Evolutionary conservation across 2,888 invertebrate genomes (phyloP), one percentile per base, ranked within the genome.

Genomic region (Cheiracanthium punctorium): DNA sequence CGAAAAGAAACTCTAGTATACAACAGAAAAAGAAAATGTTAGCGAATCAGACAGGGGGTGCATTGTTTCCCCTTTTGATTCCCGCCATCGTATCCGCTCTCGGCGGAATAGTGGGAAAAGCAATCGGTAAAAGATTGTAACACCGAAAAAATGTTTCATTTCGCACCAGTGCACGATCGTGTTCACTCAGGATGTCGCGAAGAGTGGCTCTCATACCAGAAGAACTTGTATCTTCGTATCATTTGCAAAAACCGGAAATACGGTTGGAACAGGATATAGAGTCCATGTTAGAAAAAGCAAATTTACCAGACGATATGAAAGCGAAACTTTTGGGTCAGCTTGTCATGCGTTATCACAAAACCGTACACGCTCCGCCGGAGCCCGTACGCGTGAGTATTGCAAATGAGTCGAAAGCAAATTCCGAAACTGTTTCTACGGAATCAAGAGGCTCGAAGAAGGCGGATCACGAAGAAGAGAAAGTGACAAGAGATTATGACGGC

Each of bases 241-340:
- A 41, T 41, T 20, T 48, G 8, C 75, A 76, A 30, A 71, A 69
- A 30, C 76, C 76, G 33, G 75, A 82, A 82, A 32, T 65, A 28
- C n/a, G 79, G 41, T 28, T 72, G 7, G 75, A 80, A 14, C 29
- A 77, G 5, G 76, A 71, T 33, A 75, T 82, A 17, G 52, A 12
- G 2, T 37, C 37, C 24, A 41, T 82, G 17, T 48, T 82, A 10
- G 77, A 82, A 4, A 37, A 64, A 10, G 41, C 69, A 17, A 69
- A 75, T 12, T 17, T 82, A 14, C 43, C 82, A 0, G 82, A 82
- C n/a, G 82, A 82, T 29, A 58, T 76, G 41, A 82, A 82, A 24
- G 71, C 70, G 1, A 82, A 82, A 48, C 10, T 82, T 14, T 43
- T 82, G 12, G 24, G 82, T 17, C 82, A 82, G 14, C 10, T 82